Evolutionary conservation across 2,888 invertebrate species (phyloP).

Genomic region (Orchesella flavescens): DNA sequence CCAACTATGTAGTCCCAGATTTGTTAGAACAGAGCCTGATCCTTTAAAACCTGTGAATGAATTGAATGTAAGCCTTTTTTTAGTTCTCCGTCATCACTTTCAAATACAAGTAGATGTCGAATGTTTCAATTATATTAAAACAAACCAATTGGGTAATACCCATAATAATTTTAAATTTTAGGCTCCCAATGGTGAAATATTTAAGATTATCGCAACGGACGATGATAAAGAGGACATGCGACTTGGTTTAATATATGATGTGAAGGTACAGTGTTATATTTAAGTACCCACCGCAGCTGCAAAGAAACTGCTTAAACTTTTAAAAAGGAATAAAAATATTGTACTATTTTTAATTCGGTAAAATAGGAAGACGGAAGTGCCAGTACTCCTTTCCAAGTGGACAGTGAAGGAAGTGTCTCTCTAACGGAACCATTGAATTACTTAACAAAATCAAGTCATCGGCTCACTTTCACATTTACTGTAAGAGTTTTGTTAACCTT

Average conservation of each 20-base stretch:
- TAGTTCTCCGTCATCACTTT: too few species aligned
- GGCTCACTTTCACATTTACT: slow-evolving; percentile 15
- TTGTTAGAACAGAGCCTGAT: neutral
- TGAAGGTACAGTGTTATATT: neutral
- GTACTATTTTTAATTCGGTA: too few species aligned
- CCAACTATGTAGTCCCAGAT: slow-evolving; percentile 10
- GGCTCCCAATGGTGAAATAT: too few species aligned
- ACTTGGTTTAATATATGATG: neutral
- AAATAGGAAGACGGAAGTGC: neutral
- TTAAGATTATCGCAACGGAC: neutral
- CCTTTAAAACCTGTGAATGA: neutral
- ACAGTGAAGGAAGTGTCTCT: slow-evolving; percentile 17
- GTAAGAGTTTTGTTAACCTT: too few species aligned
- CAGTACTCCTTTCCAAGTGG: slow-evolving; percentile 14
- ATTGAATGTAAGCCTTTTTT: neutral
- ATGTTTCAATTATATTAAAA: too few species aligned
- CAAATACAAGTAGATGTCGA: too few species aligned
- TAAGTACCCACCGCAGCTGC: too few species aligned
- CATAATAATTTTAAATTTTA: too few species aligned
- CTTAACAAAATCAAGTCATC: slow-evolving; percentile 9
- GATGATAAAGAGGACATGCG: neutral
- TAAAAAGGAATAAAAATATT: too few species aligned
- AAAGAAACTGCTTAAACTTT: too few species aligned
- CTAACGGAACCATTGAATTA: slow-evolving; percentile 21
- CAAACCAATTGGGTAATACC: too few species aligned